These are phyloP conservation scores for Papilio helenus DNA, from an alignment of 1,140 invertebrate genomes.

Conservation along the genomic window DNA sequence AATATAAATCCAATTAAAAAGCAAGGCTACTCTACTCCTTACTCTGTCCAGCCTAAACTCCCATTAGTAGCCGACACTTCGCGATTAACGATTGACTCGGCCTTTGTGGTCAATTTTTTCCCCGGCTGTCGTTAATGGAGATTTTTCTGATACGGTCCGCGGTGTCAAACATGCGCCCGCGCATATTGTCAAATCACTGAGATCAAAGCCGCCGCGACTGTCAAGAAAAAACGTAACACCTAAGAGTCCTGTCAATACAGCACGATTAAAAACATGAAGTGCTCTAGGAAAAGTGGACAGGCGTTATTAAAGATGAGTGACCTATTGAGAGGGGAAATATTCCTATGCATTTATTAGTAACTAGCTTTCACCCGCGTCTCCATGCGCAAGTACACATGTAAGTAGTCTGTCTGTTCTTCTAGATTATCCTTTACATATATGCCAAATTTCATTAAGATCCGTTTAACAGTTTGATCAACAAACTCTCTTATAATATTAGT, in stretches of 20 bases:
- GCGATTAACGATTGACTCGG: constrained; percentile 70
- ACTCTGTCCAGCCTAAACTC: constrained; percentile 47
- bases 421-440: too few relatives aligned
- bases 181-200: constrained; percentile 71
- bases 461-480: too few relatives aligned
- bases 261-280: constrained; percentile 44
- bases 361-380: too few relatives aligned
- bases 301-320: constrained; percentile 12
- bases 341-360: too few relatives aligned
- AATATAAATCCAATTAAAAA: not conserved
- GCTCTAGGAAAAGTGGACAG: constrained; percentile 3
- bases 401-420: too few relatives aligned
- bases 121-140: constrained; percentile 72
- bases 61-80: constrained; percentile 77
- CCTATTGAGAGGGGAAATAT: not conserved
- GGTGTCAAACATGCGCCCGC: constrained; percentile 63
- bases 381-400: too few relatives aligned
- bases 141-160: constrained; percentile 62
- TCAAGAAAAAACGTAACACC: constrained; percentile 45
- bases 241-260: constrained; percentile 61
- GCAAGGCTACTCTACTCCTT: constrained; percentile 47
- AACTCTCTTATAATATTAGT: too few relatives aligned
- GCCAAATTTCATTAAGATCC: too few relatives aligned
- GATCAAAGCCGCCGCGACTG: constrained; percentile 63
- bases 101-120: constrained; percentile 72